phyloP scores from a whole-genome alignment of 2,797 vertebrate species.

The Thunnus albacares region DNA sequence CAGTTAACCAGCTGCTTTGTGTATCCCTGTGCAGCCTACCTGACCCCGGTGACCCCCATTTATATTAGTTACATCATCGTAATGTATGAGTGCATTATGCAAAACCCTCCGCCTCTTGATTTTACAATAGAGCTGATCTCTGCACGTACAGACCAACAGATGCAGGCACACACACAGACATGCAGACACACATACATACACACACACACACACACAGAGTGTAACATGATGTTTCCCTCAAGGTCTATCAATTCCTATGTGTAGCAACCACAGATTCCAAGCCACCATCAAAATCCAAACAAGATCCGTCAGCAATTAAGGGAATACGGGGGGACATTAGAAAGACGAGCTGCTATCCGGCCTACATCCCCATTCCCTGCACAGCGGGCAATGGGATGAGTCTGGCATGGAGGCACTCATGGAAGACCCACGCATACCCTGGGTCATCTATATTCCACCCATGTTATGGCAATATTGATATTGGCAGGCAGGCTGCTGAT shows the following conservation, averaged over 20 bases:
- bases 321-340: constrained; percentile 88
- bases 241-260: constrained; percentile 87
- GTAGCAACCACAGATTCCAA: constrained; percentile 84
- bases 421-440: constrained; percentile 86
- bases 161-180: constrained; percentile 31
- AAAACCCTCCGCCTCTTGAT: constrained; percentile 37
- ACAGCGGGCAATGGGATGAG: constrained; percentile 85
- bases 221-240: constrained; percentile 86
- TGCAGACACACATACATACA: constrained; percentile 19
- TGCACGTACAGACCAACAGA: constrained; percentile 50
- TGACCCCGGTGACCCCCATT: constrained; percentile 61
- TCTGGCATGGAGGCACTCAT: constrained; percentile 81
- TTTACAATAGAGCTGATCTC: constrained; percentile 41
- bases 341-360: constrained; percentile 86
- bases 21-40: constrained; percentile 28
- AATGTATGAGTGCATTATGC: constrained; percentile 45
- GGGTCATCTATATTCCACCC: constrained; percentile 90
- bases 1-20: constrained; percentile 58
- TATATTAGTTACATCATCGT: constrained; percentile 61
- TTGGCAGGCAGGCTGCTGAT: constrained; percentile 90
- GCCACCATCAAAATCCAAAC: constrained; percentile 88
- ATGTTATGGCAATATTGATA: constrained; percentile 90
- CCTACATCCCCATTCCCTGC: constrained; percentile 84
- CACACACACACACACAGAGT: constrained; percentile 35
- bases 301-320: constrained; percentile 89